These are phyloP conservation scores for Psophia crepitans DNA, from an alignment of 2,113 vertebrate species.

Conservation along the genomic window DNA sequence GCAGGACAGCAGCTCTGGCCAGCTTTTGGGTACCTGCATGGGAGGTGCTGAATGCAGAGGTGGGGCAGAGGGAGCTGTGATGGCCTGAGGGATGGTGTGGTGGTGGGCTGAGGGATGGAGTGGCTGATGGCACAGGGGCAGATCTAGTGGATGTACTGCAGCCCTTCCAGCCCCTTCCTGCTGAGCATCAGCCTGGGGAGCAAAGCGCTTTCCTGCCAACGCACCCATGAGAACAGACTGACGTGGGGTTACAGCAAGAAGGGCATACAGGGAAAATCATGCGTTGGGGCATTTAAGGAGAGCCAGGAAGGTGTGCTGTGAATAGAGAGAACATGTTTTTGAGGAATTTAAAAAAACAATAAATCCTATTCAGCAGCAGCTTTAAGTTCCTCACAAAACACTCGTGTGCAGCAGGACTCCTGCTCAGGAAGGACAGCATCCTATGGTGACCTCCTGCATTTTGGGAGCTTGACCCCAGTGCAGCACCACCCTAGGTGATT, in stretches of 20 bases:
- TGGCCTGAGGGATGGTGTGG: neutral
- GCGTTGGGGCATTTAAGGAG: neutral
- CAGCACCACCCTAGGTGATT: neutral
- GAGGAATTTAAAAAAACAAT: neutral
- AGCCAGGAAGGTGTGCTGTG: neutral
- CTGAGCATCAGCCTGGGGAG: neutral
- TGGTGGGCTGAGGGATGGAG: neutral
- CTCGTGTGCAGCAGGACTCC: fast-evolving
- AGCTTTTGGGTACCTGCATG: neutral
- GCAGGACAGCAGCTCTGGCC: neutral
- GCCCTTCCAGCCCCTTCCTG: neutral
- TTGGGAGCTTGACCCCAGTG: neutral
- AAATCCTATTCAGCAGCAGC: neutral
- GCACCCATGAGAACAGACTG: neutral
- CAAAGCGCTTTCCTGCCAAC: neutral
- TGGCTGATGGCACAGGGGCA: neutral
- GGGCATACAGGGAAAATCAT: neutral
- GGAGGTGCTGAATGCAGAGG: neutral
- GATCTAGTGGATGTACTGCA: neutral
- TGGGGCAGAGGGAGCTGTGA: neutral
- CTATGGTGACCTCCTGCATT: neutral
- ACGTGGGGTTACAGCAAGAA: neutral
- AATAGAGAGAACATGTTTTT: neutral
- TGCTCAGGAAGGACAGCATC: neutral
- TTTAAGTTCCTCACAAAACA: neutral